Base-by-base conservation (phyloP, 2,797 vertebrate species). In the Chromis chromis region DNA sequence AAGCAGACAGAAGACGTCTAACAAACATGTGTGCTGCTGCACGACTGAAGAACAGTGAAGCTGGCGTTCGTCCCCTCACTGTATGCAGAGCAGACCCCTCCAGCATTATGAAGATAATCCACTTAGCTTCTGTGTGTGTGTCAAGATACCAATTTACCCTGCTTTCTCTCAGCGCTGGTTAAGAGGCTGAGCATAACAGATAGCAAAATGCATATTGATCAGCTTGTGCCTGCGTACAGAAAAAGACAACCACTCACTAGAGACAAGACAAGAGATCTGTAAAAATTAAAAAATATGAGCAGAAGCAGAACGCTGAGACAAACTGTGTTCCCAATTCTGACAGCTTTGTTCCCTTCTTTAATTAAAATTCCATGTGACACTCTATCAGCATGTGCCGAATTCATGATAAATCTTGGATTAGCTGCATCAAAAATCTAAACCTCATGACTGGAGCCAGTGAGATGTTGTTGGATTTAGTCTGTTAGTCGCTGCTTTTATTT, bases 71-170 rank as follows among this genome's bases (percentile, higher is more conserved):
- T 31, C 31, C 17, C 53, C 42, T 50, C 52, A 7, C 74, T 60
- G 44, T 58, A 83, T 81, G 75, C 68, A 76, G 68, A 78, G 59
- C 80, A 87, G 70, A 76, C 81, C 61, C 85, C 88, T 89, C 33
- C 71, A 85, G 87, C 72, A 72, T 77, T 74, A 74, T 78, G 65
- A 81, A 74, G 79, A 76, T 90, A 93, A 94, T 93, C 89, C 89
- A 85, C 82, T 93, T 90, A 90, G 57, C 79, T 64, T 58, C 59
- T 74, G 44, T 74, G 71, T 74, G 71, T 84, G 74, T 81, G 77
- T 88, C 75, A 80, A 83, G 88, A 89, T 85, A 74, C 55, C 71
- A 71, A 72, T 58, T 72, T 77, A 74, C 64, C 69, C 74, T 88
- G 76, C 59, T 80, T 83, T 70, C 64, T 49, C 14, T 81, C 58